These are phyloP conservation scores for Helicolenus hilgendorfi DNA, from an alignment of 2,797 vertebrate genomes.

Conservation along the genomic window DNA sequence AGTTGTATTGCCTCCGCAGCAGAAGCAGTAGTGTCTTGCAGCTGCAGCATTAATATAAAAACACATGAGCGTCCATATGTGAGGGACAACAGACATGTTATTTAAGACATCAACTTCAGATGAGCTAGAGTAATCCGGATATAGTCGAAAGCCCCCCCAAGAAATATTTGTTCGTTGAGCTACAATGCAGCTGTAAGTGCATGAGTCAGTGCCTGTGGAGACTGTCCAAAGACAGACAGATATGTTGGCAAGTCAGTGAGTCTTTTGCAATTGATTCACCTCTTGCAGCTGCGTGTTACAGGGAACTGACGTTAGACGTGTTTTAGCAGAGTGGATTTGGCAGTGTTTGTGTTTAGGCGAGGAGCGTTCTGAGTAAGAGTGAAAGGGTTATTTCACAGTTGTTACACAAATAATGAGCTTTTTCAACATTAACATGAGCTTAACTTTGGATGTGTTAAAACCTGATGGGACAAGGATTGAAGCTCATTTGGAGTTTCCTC, in stretches of 20 bases:
- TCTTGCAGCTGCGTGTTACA: constrained; percentile 47
- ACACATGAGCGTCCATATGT: background rate
- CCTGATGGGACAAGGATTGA: background rate
- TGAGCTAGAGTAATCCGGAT: constrained; percentile 28
- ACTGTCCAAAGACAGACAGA: constrained; percentile 51
- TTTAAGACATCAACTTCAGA: background rate
- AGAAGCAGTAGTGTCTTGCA: background rate
- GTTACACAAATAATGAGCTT: background rate
- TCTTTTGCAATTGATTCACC: constrained; percentile 45
- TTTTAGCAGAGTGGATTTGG: constrained; percentile 32
- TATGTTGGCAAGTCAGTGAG: constrained; percentile 43
- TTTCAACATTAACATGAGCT: background rate
- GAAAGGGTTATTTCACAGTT: constrained; percentile 17
- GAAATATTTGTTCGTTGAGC: constrained; percentile 43
- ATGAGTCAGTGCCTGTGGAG: constrained; percentile 15
- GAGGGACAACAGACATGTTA: background rate
- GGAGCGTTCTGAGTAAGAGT: background rate
- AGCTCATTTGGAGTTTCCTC: background rate
- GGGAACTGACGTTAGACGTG: constrained; percentile 21
- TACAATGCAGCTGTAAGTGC: constrained; percentile 36
- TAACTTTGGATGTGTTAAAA: background rate
- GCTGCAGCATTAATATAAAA: background rate
- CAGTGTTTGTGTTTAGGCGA: constrained; percentile 7
- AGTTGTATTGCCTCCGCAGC: background rate
- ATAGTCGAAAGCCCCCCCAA: constrained; percentile 3